phyloP scores from a whole-genome alignment of 2,797 vertebrate genomes.

The Sebastes dallii region DNA sequence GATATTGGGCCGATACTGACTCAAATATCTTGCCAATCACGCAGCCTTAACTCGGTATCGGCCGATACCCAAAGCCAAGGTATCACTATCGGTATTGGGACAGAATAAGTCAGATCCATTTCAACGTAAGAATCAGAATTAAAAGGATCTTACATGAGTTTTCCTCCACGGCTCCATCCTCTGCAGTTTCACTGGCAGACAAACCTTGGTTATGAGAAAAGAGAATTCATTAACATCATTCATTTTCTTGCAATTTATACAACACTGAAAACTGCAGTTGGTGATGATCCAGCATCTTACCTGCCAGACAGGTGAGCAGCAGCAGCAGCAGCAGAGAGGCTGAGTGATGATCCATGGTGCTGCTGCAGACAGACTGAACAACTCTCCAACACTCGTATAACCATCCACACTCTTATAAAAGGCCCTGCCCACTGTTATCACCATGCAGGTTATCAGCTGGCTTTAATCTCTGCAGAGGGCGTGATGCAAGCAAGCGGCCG shows the following conservation, averaged over 20 bases:
- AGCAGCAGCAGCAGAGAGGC: background rate
- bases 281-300: constrained; percentile 10
- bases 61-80: too few relatives aligned
- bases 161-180: background rate
- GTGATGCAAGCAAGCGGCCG: background rate
- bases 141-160: constrained; percentile 29
- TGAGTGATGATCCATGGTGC: constrained; percentile 27
- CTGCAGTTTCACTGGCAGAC: constrained; percentile 24
- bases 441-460: constrained; percentile 27
- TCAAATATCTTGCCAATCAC: too few relatives aligned
- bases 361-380: background rate
- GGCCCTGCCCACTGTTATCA: constrained; percentile 34
- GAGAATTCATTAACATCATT: background rate
- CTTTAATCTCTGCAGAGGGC: constrained; percentile 16
- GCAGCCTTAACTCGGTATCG: too few relatives aligned
- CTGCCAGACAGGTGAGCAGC: constrained; percentile 46
- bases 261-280: background rate
- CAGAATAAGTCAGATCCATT: too few relatives aligned
- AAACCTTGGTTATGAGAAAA: constrained; percentile 9
- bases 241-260: background rate
- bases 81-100: fast-evolving
- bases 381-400: background rate
- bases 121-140: background rate
- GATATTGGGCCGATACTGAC: too few relatives aligned
- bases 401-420: constrained; percentile 15